A percentile compares a stretch with the other conserved stretches of the same genome.
Evolutionary conservation across 2,888 invertebrate genomes (phyloP).

Genomic region (Agrochola litura): DNA sequence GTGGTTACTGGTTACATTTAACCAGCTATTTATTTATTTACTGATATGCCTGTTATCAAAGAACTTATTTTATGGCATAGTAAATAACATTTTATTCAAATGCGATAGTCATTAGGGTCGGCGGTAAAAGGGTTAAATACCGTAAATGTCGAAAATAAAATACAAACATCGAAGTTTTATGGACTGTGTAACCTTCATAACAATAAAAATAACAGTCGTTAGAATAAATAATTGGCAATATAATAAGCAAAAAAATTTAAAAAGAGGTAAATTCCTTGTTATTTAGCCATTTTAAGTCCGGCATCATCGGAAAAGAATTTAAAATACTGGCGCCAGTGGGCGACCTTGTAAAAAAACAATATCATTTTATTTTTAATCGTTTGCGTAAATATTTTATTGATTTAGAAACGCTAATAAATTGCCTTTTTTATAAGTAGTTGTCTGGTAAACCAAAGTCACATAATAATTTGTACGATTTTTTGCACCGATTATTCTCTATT

Average conservation of each 20-base stretch:
- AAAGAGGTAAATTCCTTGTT: constrained; percentile 63
- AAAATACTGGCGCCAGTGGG: constrained; percentile 76
- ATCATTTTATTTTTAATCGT: constrained; percentile 70
- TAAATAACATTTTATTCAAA: constrained; percentile 29
- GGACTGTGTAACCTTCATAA: constrained; percentile 33
- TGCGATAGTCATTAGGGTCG: constrained; percentile 3
- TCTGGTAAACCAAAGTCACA: constrained; percentile 54
- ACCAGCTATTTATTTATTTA: background rate
- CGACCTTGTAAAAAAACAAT: constrained; percentile 76
- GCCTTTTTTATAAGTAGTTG: constrained; percentile 68
- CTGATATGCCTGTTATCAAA: background rate
- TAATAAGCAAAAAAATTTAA: constrained; percentile 42
- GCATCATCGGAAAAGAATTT: constrained; percentile 74
- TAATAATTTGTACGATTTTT: constrained; percentile 52
- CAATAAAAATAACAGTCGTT: constrained; percentile 54
- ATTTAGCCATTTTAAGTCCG: constrained; percentile 59
- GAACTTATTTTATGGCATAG: constrained; percentile 7
- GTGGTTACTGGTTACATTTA: background rate
- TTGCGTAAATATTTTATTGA: constrained; percentile 72
- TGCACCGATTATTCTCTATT: constrained; percentile 44
- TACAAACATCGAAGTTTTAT: constrained; percentile 51
- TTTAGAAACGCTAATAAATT: constrained; percentile 73
- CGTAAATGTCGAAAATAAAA: constrained; percentile 46
- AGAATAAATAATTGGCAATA: constrained; percentile 43
- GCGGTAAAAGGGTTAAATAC: constrained; percentile 38